Base-by-base conservation (phyloP, 2,888 invertebrate species). In the Poecilus cupreus region DNA sequence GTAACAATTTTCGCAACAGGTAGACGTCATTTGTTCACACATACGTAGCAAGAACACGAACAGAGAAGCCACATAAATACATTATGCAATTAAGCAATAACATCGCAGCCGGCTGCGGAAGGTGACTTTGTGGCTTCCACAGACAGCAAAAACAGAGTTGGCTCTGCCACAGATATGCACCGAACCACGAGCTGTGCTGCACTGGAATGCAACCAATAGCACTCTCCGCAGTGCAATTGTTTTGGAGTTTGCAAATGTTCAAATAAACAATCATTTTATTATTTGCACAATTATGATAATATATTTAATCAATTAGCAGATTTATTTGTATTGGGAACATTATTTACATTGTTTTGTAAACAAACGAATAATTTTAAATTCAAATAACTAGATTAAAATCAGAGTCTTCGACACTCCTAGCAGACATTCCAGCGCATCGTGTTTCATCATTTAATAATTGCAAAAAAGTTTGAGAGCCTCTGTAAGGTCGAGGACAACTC, bases 81-180 rank as follows among this genome's bases (percentile, higher is more conserved):
- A 39, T 70, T 37, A 37, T 70, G 32, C 70, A 32, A 39, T 39
- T 37, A 51, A 70, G 70, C 70, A 70, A 37, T 70, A 70, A 70
- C 20, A 39, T 39, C 39, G 20, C 39, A 16, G 1, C 1, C 10
- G 20, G 0, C 1, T 70, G 22, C 13, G 16, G 39, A 70, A 70
- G 70, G 70, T 70, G 39, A 70, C 70, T 70, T 70, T 39, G 70
- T 70, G 68, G 32, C 32, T 68, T 68, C 18, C 26, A 11, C 26
- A 39, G 24, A 32, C 70, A 37, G 43, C 70, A 70, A 70, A 70
- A 16, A 39, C 70, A 39, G 13, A 26, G 64, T 24, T 64, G 26
- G 37, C 39, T 51, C 3, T 51, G 51, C 51, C 51, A 20, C 51
- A 51, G 18, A 51, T 13, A 51, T 18, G 43, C 43, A 43, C 5